Base-by-base conservation (phyloP, 2,113 vertebrate species). In the Phrynocephalus versicolor region DNA sequence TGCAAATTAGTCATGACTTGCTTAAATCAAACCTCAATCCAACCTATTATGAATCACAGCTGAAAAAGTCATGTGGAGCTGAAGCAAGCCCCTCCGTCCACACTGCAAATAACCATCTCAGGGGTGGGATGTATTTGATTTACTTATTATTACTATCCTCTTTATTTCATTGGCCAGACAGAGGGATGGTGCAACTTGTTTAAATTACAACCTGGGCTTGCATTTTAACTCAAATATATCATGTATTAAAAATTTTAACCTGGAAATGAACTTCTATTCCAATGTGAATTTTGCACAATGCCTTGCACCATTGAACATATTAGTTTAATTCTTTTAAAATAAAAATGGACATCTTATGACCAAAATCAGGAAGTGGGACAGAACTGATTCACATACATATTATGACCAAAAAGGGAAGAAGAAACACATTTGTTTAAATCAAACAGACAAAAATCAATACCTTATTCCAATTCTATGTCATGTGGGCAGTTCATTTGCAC, bases 381-480 rank as follows among this genome's bases (percentile, higher is more conserved):
- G 12, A 71, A 60, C 75, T 51, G 70, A 70, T 78, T 58, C 39
- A 58, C 74, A 84, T 84, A 84, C 30, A 57, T 70, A 70, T 82
- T 37, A 62, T 73, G 21, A 45, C n/a, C n/a, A 69, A 55, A 30
- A 77, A n/a, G 37, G 25, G 4, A 16, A 51, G 30, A 83, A 70
- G 33, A 76, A 62, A 37, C 37, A 6, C 1, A 77, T 85, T 78
- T 78, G 62, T 67, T 78, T 85, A 85, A 85, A 85, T 78, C 45
- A 69, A 79, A 10, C 70, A 37, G 65, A 79, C 75, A 19, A 37
- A 65, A 39, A 79, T 70, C 75, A 85, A 85, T 69, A 70, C 51
- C 83, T 84, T 39, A 51, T 85, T 19, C 64, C 33, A 78, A 51
- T 41, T 58, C 51, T 41, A 71, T 62, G 67, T 70, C 64, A 58